phyloP scores from a whole-genome alignment of 2,888 invertebrate genomes.

The Parthenolecanium corni region DNA sequence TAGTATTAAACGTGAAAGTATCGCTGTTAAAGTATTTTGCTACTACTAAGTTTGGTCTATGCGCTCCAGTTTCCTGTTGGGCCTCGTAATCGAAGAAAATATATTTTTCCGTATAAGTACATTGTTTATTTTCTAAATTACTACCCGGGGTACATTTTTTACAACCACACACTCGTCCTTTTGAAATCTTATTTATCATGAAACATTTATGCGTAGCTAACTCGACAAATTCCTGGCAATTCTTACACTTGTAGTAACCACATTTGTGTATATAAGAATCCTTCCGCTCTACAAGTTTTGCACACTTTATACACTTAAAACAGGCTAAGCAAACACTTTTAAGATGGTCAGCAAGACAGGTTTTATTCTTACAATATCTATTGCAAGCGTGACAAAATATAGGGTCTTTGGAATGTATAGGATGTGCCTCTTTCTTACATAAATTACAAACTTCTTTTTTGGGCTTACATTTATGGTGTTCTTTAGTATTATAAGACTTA shows the following conservation, averaged over 20 bases:
- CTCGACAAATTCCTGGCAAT: constrained; percentile 13
- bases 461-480: neutral
- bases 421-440: too few species aligned
- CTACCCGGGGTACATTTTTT: neutral
- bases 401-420: neutral
- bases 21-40: constrained; percentile 30
- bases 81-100: constrained; percentile 30
- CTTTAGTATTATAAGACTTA: constrained; percentile 13
- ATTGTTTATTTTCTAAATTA: too few species aligned
- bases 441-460: neutral
- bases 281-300: neutral
- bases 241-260: constrained; percentile 3
- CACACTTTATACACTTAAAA: constrained; percentile 2
- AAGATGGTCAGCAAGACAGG: too few species aligned
- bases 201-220: constrained; percentile 10
- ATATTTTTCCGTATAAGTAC: constrained; percentile 31
- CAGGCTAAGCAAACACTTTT: neutral
- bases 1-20: constrained; percentile 29
- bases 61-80: constrained; percentile 20
- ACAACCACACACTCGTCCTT: constrained; percentile 1
- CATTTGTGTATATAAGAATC: neutral
- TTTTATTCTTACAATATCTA: constrained; percentile 2
- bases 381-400: neutral
- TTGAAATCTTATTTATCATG: constrained; percentile 11
- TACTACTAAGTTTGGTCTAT: constrained; percentile 21